A percentile compares a stretch with the other conserved stretches of the same genome.
Evolutionary conservation across 2,797 vertebrate species (phyloP).

Genomic region (Sylvilagus floridanus): DNA sequence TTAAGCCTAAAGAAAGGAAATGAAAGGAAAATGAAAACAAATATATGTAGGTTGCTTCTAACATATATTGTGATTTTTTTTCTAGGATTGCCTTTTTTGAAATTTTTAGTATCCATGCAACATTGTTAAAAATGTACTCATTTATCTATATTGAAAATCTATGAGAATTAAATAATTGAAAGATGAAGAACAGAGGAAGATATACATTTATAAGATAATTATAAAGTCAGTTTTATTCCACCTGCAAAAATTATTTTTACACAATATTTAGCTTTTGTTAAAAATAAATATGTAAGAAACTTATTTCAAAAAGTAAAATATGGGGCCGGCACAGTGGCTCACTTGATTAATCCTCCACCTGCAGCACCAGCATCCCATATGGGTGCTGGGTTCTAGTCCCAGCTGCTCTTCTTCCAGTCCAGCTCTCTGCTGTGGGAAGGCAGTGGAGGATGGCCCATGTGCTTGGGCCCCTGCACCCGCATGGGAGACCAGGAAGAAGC

Average conservation of each 20-base stretch:
- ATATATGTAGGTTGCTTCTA: neutral
- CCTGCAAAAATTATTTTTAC: neutral
- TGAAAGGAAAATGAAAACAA: neutral
- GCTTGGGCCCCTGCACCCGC: neutral
- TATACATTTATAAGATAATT: neutral
- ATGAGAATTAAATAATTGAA: neutral
- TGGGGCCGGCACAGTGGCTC: neutral
- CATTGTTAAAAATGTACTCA: neutral
- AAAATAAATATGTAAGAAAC: neutral
- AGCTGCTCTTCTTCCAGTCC: no score
- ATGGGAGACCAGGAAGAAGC: no score
- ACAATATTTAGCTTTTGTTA: neutral
- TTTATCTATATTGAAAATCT: neutral
- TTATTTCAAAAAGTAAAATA: conserved; percentile 19
- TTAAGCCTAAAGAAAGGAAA: neutral
- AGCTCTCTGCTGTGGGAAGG: no score
- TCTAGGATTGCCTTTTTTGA: neutral
- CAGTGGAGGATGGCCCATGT: neutral
- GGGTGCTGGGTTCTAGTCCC: no score
- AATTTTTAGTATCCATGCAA: neutral
- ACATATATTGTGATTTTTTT: neutral
- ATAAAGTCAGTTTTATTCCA: neutral
- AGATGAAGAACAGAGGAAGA: neutral
- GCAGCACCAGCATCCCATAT: no score
- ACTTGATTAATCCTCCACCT: no score